Base-by-base conservation (phyloP, 1,140 invertebrate species). In the Trypoxylus dichotomus region DNA sequence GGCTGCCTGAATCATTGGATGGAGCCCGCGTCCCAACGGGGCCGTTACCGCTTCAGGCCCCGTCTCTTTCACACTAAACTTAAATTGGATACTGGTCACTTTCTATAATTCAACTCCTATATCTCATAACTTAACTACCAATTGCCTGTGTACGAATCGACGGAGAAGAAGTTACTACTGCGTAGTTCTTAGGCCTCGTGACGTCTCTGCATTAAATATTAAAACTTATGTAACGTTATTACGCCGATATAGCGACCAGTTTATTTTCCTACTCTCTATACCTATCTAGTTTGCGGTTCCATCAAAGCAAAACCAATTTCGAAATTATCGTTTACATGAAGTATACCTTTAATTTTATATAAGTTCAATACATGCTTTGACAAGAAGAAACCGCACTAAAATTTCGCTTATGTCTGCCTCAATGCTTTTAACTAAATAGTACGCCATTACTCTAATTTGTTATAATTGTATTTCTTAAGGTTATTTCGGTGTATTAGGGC, bases 71-170 rank as follows among this genome's bases (percentile, higher is more conserved):
- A 83, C 83, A 82, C 84, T 80, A 81, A 85, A 85, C 84, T 85
- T 85, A 85, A 85, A 85, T 85, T 85, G 84, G 84, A 85, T 85
- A 85, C 84, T 84, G 84, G 84, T 85, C 84, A 85, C 84, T 85
- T 85, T 85, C 84, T 85, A 85, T 85, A 85, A 85, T 85, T 85
- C 84, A 85, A 83, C 83, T 83, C 81, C 81, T 84, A 84, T 83
- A 84, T 84, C 80, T 83, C 84, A 85, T 85, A 85, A 84, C 83
- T 83, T 84, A 83, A 81, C 82, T 79, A 78, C 79, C 77, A 77
- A 77, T 77, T 77, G 77, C 19, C n/a, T 29, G 6, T 68, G 27
- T 68, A 68, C 24, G 24, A 27, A 68, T 11, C 24, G 60, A 68
- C 60, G 60, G 21, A 68, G 19, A 68, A 68, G 60, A 68, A 29